Evolutionary conservation across 2,113 vertebrate species (phyloP).

Genomic region (Rhabdomys dilectus): DNA sequence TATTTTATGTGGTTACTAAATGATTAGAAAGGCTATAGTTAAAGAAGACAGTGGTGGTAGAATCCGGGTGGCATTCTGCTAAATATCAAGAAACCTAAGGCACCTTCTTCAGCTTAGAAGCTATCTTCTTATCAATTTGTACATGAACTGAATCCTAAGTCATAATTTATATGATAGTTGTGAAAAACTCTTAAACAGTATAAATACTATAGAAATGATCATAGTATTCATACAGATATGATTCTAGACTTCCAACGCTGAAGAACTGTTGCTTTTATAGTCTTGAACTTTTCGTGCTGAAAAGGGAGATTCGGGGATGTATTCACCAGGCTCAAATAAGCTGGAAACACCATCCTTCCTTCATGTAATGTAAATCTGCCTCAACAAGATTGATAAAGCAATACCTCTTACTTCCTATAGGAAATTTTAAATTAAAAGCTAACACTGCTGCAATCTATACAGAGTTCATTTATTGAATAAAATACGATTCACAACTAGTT

Average conservation of each 20-base stretch:
- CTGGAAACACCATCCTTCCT: not conserved
- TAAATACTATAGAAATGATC: not conserved
- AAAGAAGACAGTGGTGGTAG: not conserved
- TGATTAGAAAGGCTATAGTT: not conserved
- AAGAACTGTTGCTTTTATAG: not conserved
- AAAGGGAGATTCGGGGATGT: not conserved
- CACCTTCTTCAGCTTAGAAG: not conserved
- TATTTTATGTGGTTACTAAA: not conserved
- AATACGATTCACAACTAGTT: not conserved
- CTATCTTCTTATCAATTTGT: not conserved
- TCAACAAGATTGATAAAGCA: not conserved
- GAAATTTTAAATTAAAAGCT: slow-evolving; percentile 34
- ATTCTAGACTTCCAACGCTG: slow-evolving; percentile 24
- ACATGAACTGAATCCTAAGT: not conserved
- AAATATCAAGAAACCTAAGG: not conserved
- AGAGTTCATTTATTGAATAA: not conserved
- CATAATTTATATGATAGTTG: not conserved
- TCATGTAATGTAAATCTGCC: not conserved
- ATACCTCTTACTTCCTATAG: not conserved
- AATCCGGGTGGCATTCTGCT: not conserved
- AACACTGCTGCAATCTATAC: not conserved
- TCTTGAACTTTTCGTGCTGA: not conserved
- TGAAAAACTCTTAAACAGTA: not conserved
- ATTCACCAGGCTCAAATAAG: not conserved
- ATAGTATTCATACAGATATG: not conserved